Percentiles rank a stretch among this genome's conserved stretches.
phyloP scores from a whole-genome alignment of 2,113 vertebrate species.

The Scopus umbretta region DNA sequence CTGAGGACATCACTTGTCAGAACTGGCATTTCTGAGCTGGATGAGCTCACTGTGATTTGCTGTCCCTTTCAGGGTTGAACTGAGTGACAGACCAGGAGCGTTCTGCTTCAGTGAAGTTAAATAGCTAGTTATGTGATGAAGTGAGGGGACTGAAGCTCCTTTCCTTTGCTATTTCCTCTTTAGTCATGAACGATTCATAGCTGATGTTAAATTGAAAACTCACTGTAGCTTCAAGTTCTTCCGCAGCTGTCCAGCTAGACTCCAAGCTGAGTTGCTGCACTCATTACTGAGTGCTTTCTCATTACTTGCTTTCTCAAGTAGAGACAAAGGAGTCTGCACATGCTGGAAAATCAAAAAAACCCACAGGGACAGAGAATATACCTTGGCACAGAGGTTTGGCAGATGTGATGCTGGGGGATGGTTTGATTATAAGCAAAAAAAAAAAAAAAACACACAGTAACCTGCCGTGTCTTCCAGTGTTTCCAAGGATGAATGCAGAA shows the following conservation, averaged over 20 bases:
- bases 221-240: neutral
- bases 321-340: neutral
- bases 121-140: neutral
- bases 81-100: neutral
- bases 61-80: neutral
- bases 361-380: neutral
- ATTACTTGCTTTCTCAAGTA: neutral
- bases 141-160: neutral
- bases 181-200: neutral
- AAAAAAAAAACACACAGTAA: accelerated
- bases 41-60: neutral
- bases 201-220: neutral
- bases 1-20: neutral
- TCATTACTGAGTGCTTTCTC: neutral
- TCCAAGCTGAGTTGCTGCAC: neutral
- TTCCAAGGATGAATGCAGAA: neutral
- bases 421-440: neutral
- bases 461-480: neutral
- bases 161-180: neutral
- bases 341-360: neutral
- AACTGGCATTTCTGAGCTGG: neutral
- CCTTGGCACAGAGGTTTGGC: neutral
- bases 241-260: neutral
- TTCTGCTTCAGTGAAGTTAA: neutral
- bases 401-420: neutral